A percentile compares a stretch with the other conserved stretches of the same genome.
Conservation (phyloP, 2,888 invertebrate species). For the Calephelis perditalis region DNA sequence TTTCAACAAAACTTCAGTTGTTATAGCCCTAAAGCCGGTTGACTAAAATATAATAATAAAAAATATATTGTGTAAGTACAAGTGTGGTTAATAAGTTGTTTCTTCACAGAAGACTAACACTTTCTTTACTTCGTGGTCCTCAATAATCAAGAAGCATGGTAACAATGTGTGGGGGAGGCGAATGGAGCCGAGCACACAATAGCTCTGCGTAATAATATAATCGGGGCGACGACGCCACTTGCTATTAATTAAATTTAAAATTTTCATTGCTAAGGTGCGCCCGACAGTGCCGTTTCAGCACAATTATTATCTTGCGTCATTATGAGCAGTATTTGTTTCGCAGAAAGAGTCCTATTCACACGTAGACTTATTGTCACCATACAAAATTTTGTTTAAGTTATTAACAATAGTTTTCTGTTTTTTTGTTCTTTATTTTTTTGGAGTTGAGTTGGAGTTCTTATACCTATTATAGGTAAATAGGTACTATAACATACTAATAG, state of each 20-base stretch:
- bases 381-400: background rate
- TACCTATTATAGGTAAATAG: no score
- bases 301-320: slow-evolving; percentile 31
- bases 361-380: slow-evolving; percentile 14
- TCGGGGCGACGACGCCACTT: slow-evolving; percentile 64
- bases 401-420: slow-evolving; percentile 4
- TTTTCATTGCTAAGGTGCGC: slow-evolving; percentile 54
- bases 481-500: no score
- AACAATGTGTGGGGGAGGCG: slow-evolving; percentile 29
- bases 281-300: slow-evolving; percentile 32
- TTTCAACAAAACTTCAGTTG: no score
- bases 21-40: no score
- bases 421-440: background rate
- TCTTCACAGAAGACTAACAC: background rate
- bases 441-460: no score
- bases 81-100: no score
- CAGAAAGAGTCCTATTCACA: slow-evolving; percentile 21
- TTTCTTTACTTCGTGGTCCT: slow-evolving; percentile 2
- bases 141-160: background rate
- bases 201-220: slow-evolving; percentile 67
- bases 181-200: slow-evolving; percentile 47
- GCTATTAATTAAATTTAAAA: slow-evolving; percentile 75
- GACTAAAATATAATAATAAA: no score
- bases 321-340: slow-evolving; percentile 31
- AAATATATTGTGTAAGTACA: no score